phyloP scores from a whole-genome alignment of 2,888 invertebrate genomes.

The Peribatodes rhomboidaria region DNA sequence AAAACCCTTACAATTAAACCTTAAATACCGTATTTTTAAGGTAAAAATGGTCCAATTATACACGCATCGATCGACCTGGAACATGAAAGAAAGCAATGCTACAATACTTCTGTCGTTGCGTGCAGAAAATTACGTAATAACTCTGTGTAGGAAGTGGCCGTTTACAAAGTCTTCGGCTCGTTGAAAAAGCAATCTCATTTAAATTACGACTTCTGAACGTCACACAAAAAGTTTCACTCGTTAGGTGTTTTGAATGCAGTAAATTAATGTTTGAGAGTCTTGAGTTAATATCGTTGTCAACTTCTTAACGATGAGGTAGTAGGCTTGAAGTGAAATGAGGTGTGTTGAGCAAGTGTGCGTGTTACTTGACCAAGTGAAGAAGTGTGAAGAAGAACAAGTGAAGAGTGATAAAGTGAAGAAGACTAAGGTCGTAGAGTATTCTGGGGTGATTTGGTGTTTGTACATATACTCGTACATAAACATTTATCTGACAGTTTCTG shows the following conservation, averaged over 20 bases:
- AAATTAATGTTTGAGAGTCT: conserved; percentile 8
- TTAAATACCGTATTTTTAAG: conserved; percentile 12
- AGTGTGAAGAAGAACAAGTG: no score
- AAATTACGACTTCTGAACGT: conserved; percentile 32
- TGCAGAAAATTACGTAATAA: conserved; percentile 35
- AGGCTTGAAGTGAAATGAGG: no score
- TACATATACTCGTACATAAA: no score
- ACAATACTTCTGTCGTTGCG: conserved; percentile 23
- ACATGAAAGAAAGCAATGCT: conserved; percentile 31
- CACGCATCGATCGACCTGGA: conserved; percentile 19
- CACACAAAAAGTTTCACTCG: conserved; percentile 26
- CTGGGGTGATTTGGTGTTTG: no score
- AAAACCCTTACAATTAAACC: conserved; percentile 7
- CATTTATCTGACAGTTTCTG: no score
- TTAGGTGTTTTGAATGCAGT: conserved; percentile 20
- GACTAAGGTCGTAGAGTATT: no score
- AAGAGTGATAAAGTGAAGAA: no score
- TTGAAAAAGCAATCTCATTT: conserved; percentile 46
- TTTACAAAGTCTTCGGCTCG: conserved; percentile 38
- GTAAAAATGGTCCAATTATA: conserved; percentile 22
- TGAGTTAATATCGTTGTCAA: neutral
- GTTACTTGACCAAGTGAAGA: no score
- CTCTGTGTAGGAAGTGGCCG: conserved; percentile 38
- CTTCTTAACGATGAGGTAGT: neutral
- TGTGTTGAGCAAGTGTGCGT: no score